Percentiles rank a stretch among this genome's conserved stretches.
phyloP scores from a whole-genome alignment of 2,113 vertebrate genomes.

The Scalopus aquaticus region DNA sequence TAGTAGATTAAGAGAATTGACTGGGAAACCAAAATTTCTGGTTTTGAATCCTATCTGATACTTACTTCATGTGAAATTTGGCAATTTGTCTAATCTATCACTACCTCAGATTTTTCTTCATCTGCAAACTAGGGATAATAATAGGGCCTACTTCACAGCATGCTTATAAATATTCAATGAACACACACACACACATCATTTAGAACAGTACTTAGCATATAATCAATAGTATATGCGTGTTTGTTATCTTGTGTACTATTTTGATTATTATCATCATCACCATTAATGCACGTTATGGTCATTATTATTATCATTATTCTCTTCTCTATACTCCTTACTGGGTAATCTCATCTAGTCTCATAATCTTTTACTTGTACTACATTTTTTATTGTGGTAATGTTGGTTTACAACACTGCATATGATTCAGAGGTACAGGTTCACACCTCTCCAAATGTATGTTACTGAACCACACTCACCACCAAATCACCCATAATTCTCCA shows the following conservation, averaged over 20 bases:
- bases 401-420: too few relatives aligned
- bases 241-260: neutral
- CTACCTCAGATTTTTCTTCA: neutral
- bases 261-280: neutral
- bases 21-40: neutral
- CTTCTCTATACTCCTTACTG: neutral
- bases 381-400: too few relatives aligned
- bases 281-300: neutral
- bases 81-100: neutral
- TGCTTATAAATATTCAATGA: neutral
- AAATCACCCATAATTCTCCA: too few relatives aligned
- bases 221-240: neutral
- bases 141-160: neutral
- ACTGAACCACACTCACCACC: too few relatives aligned
- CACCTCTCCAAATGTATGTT: too few relatives aligned
- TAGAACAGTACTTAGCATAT: neutral
- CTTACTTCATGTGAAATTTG: slow-evolving; percentile 16
- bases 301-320: neutral
- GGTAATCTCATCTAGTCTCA: neutral
- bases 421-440: too few relatives aligned
- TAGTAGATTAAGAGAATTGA: slow-evolving; percentile 4
- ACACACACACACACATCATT: neutral
- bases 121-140: slow-evolving; percentile 21
- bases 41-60: slow-evolving; percentile 6
- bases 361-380: neutral